Conservation (phyloP, 2,113 vertebrate genomes). For the Tursiops truncatus region DNA sequence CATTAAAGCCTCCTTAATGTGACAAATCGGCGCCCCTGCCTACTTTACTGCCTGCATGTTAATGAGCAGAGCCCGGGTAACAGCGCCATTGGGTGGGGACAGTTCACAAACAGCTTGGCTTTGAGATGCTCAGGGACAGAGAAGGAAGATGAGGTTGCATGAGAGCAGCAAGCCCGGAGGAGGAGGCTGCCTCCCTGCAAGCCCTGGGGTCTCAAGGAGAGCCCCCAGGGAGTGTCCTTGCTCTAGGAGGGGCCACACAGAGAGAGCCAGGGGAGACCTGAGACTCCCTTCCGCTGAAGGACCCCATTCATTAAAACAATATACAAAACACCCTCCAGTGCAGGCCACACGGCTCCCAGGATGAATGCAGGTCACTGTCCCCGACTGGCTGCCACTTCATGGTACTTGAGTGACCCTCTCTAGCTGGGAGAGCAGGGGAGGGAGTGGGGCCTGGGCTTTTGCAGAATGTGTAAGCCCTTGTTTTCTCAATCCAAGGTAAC, state of each 20-base stretch:
- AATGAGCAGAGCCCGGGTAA: slow-evolving; percentile 54
- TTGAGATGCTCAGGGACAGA: slow-evolving; percentile 33
- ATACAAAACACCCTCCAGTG: background rate
- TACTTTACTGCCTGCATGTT: slow-evolving; percentile 70
- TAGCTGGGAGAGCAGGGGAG: background rate
- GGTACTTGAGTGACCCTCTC: background rate
- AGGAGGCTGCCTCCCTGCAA: background rate
- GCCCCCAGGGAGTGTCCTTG: background rate
- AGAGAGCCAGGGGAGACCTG: background rate
- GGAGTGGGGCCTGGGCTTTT: background rate
- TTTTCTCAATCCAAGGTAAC: background rate
- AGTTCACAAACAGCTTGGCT: slow-evolving; percentile 69
- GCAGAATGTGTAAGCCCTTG: background rate
- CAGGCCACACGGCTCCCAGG: too few species aligned
- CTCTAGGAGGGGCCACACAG: background rate
- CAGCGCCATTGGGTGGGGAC: background rate
- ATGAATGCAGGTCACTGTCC: background rate
- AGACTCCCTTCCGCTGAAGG: background rate
- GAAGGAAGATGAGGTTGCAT: slow-evolving; percentile 58
- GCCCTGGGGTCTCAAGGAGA: background rate
- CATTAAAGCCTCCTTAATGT: slow-evolving; percentile 24
- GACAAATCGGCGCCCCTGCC: slow-evolving; percentile 66
- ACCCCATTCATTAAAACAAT: background rate
- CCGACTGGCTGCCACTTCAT: too few species aligned
- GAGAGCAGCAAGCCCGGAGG: slow-evolving; percentile 31